These are phyloP conservation scores for Bombus breviceps DNA, from an alignment of 1,140 invertebrate species.

Conservation along the genomic window DNA sequence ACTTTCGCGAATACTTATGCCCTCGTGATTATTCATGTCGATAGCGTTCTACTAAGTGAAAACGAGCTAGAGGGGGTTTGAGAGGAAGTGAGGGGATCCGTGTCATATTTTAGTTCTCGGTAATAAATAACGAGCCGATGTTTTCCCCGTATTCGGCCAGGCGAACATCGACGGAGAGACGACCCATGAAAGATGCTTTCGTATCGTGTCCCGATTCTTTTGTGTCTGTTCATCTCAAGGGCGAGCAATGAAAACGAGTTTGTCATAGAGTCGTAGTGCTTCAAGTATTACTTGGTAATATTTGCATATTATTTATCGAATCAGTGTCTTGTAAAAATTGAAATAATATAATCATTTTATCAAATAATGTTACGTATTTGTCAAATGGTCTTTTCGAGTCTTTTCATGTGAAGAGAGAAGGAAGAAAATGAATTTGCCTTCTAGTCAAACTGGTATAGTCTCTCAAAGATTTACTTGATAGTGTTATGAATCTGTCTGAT, in stretches of 20 bases:
- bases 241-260: background rate
- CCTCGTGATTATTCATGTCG: conserved; percentile 67
- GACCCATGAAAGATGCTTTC: too few species aligned
- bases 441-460: too few species aligned
- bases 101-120: conserved; percentile 57
- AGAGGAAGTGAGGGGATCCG: background rate
- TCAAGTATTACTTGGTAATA: too few species aligned
- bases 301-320: background rate
- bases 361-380: background rate
- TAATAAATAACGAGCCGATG: conserved; percentile 58
- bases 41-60: conserved; percentile 55
- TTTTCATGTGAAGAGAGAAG: too few species aligned
- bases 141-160: conserved; percentile 20
- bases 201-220: background rate
- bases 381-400: background rate
- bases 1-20: conserved; percentile 70
- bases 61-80: background rate
- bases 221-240: background rate
- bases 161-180: too few species aligned
- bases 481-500: too few species aligned
- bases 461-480: too few species aligned
- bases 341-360: background rate
- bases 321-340: background rate
- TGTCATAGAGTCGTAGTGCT: background rate
- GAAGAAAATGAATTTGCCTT: too few species aligned